Evolutionary conservation across 2,797 vertebrate species (phyloP), one percentile per base, ranked within the genome.

Genomic region (Channallabes apus): DNA sequence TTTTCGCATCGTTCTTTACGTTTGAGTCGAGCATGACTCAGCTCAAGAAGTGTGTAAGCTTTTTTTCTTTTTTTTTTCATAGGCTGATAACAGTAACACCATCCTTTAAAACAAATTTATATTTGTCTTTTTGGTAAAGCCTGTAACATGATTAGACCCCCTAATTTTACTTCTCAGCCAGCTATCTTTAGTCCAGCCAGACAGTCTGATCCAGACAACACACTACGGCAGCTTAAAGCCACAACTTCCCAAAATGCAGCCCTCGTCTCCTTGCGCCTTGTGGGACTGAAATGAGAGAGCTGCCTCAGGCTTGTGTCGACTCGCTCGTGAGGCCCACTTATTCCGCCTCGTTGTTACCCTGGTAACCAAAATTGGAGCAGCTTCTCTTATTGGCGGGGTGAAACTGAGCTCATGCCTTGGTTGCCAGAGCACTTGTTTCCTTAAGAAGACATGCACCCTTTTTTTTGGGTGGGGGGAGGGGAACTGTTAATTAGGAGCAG

Each of bases 241-340:
- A 59, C 8, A 35, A 90, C 89, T 90, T 93, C 91, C 89, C 95
- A 93, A 79, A 87, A 95, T 95, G 95, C 90, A 93, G 89, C 94
- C 90, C 83, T 90, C 90, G 91, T 83, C 77, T 81, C 78, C 29
- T 61, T 83, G 85, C 89, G 85, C 87, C 89, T 91, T 90, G 87
- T 94, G 94, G 94, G 94, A 95, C 89, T 83, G 78, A 87, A 91
- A 83, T 83, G 90, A 87, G 84, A 89, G 82, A 83, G 84, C 90
- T 90, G 90, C 88, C 91, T 90, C 91, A 87, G 20, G 94, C 95
- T 88, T 95, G 93, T 93, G 89, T 35, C 93, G 94, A 94, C 95
- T 93, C 78, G 94, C 94, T 91, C 56, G 87, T 27, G 61, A 88
- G 93, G 92, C 93, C 92, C 92, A 11, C 79, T 81, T 86, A 72